phyloP scores from a whole-genome alignment of 2,113 vertebrate genomes.

The Gadus chalcogrammus region DNA sequence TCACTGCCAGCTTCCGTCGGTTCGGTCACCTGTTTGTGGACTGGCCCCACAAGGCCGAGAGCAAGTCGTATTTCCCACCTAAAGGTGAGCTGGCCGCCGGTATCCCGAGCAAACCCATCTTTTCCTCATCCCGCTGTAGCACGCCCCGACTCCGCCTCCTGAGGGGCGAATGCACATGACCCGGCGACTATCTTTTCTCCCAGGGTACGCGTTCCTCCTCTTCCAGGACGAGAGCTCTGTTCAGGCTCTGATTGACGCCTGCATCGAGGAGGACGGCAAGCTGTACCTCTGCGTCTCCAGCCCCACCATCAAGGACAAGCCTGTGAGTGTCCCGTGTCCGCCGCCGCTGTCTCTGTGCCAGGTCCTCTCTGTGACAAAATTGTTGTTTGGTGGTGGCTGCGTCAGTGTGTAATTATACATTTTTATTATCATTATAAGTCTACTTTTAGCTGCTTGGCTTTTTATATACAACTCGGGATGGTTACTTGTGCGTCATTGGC shows the following conservation, averaged over 20 bases:
- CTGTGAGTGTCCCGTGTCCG: constrained; percentile 74
- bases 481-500: too few species aligned
- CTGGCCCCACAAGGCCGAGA: constrained; percentile 99
- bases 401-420: not conserved
- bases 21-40: constrained; percentile 98
- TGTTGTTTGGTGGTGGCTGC: not conserved
- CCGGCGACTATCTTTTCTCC: constrained; percentile 6
- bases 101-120: not conserved
- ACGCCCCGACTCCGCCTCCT: too few species aligned
- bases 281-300: constrained; percentile 98
- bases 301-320: constrained; percentile 99
- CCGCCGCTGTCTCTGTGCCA: not conserved
- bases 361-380: not conserved
- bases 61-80: constrained; percentile 98
- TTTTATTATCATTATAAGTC: not conserved
- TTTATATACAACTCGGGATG: too few species aligned
- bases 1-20: constrained; percentile 97
- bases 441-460: too few species aligned
- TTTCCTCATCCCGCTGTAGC: not conserved
- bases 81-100: constrained; percentile 81
- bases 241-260: constrained; percentile 96
- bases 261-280: constrained; percentile 97
- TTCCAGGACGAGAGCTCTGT: constrained; percentile 99
- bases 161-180: not conserved
- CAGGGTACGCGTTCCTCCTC: constrained; percentile 97